Evolutionary conservation across 2,888 invertebrate genomes (phyloP).

Genomic region (Pachydiplax longipennis): DNA sequence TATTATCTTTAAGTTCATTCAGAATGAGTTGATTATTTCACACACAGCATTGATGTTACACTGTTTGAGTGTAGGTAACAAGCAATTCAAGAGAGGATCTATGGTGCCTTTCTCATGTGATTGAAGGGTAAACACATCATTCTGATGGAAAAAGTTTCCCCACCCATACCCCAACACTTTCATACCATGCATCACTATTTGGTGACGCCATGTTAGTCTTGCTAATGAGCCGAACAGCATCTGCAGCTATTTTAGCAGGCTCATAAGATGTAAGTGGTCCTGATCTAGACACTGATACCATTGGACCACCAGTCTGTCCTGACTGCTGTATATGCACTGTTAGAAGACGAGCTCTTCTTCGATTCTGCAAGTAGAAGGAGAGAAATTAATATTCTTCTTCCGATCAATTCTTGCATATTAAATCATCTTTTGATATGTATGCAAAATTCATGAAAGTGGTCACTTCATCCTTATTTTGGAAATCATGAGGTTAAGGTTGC

Average conservation of each 20-base stretch:
- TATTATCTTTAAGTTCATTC: no score
- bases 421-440: no score
- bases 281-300: constrained; percentile 71
- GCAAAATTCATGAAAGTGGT: not conserved
- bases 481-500: not conserved
- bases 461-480: not conserved
- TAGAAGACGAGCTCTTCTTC: constrained; percentile 80
- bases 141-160: no score
- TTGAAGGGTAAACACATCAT: no score
- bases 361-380: constrained; percentile 67
- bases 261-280: constrained; percentile 69
- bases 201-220: constrained; percentile 63
- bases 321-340: constrained; percentile 74
- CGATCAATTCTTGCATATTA: no score
- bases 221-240: constrained; percentile 72
- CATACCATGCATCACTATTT: constrained; percentile 55
- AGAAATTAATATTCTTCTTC: not conserved
- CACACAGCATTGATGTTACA: no score
- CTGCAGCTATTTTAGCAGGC: constrained; percentile 69
- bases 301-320: constrained; percentile 63
- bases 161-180: not conserved
- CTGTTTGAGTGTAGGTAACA: no score
- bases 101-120: no score
- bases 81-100: no score
- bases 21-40: no score